Base-by-base conservation (phyloP, 2,888 invertebrate species). In the Drosophila colorata region DNA sequence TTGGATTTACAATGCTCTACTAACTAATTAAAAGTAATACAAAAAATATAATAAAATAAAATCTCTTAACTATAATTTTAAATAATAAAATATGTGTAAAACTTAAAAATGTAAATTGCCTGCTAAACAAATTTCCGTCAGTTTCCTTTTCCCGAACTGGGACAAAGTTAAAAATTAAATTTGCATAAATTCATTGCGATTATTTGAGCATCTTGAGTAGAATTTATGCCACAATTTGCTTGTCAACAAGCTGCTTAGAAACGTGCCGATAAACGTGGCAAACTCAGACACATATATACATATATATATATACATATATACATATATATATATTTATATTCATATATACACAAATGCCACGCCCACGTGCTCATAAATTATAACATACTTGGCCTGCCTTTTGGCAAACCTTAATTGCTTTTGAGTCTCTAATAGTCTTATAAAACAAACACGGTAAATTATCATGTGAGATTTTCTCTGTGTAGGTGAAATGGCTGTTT, bases 371-470 rank as follows among this genome's bases (percentile, higher is more conserved):
- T 38, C 73, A 78, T 77, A 72, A 77, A 78, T 77, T 75, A 78
- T 65, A 72, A 57, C 59, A 61, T 58, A 70, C 74, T 53, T 57
- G 74, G 47, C 37, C 67, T 53, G 47, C 64, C 69, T 63, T 69
- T 61, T 78, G 51, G 70, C 47, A 71, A 74, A 61, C 68, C 67
- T 66, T 74, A 79, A 79, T 79, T 80, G 72, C 81, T 72, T 69
- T 69, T 51, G 59, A 78, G 79, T 75, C 60, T 56, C 68, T 78
- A 78, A 80, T 73, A 67, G 76, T 66, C 80, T 78, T 73, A 78
- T 78, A 80, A 70, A 76, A 80, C 77, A 78, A 80, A 80, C 64
- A 80, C 73, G 60, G 67, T 67, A 73, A 79, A 78, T 73, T 78
- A 78, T 65, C 59, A 70, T 61, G 33, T n/a, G 35, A 74, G 69